Percentiles rank a stretch among this genome's conserved stretches.
phyloP scores from a whole-genome alignment of 2,888 invertebrate genomes.

The Parapristionchus giblindavisi region DNA sequence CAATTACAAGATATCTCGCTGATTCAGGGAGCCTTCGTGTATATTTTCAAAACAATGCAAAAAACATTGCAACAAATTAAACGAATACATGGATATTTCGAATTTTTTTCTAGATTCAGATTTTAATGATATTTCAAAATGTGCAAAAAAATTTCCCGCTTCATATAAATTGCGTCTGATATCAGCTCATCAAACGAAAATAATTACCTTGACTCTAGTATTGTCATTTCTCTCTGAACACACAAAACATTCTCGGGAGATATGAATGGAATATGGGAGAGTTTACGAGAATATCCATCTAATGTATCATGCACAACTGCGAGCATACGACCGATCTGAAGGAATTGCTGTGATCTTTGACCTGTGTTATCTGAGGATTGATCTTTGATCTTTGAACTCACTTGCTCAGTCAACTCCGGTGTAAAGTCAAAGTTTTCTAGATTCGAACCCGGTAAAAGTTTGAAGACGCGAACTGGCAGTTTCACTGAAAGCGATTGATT shows the following conservation, averaged over 20 bases:
- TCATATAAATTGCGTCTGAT: no score
- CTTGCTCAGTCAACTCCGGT: background rate
- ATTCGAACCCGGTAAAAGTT: conserved; percentile 22
- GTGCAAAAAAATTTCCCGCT: background rate
- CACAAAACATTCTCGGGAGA: conserved; percentile 29
- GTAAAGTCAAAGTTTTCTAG: conserved; percentile 30
- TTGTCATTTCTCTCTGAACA: conserved; percentile 21
- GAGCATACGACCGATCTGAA: conserved; percentile 31
- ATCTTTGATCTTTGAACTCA: background rate
- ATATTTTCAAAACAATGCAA: no score
- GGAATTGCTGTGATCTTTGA: no score
- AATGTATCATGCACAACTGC: conserved; percentile 13
- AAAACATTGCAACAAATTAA: no score
- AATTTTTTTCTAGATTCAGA: background rate
- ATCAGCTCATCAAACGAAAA: background rate
- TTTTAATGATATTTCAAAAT: background rate
- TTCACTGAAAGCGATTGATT: background rate
- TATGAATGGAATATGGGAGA: conserved; percentile 35
- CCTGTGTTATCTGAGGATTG: background rate
- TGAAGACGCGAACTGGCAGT: conserved; percentile 28
- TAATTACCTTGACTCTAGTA: background rate
- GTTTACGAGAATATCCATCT: background rate
- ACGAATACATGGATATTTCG: background rate
- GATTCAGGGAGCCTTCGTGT: background rate
- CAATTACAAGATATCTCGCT: background rate